phyloP scores from a whole-genome alignment of 2,888 invertebrate species.

The Embidobia sp. region DNA sequence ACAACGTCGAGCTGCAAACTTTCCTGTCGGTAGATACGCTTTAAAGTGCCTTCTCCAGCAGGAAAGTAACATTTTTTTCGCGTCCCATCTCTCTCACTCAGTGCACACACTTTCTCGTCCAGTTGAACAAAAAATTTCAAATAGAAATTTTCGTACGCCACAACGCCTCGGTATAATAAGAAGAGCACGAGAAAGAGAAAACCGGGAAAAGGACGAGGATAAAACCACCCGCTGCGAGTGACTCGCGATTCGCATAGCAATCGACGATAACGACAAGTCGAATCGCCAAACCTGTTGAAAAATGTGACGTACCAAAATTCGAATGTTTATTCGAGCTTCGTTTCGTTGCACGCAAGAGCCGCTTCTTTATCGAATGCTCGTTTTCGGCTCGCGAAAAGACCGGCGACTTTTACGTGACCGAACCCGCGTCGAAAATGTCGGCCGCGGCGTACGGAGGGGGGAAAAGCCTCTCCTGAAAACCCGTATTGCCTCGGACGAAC shows the following conservation, averaged over 20 bases:
- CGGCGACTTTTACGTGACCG: constrained; percentile 42
- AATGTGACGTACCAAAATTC: neutral
- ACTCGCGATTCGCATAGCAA: neutral
- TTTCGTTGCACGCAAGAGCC: constrained; percentile 35
- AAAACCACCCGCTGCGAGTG: neutral
- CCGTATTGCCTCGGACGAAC: constrained; percentile 15
- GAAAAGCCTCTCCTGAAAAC: constrained; percentile 20
- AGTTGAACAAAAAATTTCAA: constrained; percentile 26
- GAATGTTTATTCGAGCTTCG: constrained; percentile 5
- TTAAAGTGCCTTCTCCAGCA: constrained; percentile 37
- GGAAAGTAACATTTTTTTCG: constrained; percentile 38
- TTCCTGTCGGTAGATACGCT: constrained; percentile 2
- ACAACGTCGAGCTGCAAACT: neutral
- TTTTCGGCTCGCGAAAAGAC: neutral
- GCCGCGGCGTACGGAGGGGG: neutral
- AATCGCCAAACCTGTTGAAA: constrained; percentile 4
- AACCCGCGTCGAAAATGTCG: constrained; percentile 3
- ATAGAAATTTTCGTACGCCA: constrained; percentile 17
- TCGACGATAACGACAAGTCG: neutral
- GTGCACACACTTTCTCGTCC: constrained; percentile 38
- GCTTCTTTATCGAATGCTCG: neutral
- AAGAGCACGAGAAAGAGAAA: neutral
- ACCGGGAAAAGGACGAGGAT: neutral
- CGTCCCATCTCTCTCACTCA: constrained; percentile 6
- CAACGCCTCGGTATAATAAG: neutral